Conservation (phyloP, 2,888 invertebrate species). For the Tineola bisselliella region DNA sequence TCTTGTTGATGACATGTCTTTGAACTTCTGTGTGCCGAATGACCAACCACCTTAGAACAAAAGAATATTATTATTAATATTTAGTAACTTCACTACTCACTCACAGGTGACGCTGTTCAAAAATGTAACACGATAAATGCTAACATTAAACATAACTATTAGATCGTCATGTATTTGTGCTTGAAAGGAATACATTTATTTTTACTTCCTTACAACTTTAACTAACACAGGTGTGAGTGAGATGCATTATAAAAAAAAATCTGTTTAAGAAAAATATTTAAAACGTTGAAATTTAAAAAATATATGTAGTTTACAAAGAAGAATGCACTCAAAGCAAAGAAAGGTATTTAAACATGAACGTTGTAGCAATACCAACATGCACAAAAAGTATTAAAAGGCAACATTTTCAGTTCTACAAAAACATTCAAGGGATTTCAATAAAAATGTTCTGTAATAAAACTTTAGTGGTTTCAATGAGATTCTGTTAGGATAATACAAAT, state of each 20-base stretch:
- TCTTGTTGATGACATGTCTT: slow-evolving; percentile 87
- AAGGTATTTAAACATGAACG: background rate
- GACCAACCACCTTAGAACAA: slow-evolving; percentile 86
- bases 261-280: too few species aligned
- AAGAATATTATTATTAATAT: background rate
- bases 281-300: too few species aligned
- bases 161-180: too few species aligned
- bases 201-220: too few species aligned
- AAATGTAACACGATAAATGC: too few species aligned
- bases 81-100: too few species aligned
- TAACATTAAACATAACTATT: too few species aligned
- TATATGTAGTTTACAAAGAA: background rate
- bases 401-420: background rate
- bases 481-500: background rate
- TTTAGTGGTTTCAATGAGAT: background rate
- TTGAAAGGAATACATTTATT: too few species aligned
- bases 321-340: background rate
- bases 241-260: too few species aligned
- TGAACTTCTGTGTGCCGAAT: slow-evolving; percentile 96
- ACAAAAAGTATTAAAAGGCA: background rate
- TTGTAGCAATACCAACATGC: background rate
- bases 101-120: too few species aligned
- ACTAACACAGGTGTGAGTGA: too few species aligned
- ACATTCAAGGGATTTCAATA: background rate
- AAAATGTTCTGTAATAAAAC: background rate